Base-by-base conservation (phyloP, 1,140 invertebrate genomes). In the Macrosteles quadrilineatus region DNA sequence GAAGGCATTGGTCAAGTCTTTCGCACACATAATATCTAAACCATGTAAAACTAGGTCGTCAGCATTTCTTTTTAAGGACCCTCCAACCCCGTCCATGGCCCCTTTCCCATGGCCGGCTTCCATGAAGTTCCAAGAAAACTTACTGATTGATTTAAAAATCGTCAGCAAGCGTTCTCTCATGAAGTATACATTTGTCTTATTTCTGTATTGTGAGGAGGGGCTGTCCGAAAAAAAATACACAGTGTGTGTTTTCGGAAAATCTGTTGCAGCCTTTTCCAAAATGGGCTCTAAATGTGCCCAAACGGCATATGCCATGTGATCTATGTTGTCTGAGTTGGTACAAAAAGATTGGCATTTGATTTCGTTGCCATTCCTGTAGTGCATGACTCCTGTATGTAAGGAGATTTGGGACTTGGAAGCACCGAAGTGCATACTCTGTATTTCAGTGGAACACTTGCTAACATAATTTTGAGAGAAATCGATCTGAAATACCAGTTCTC, bases 381-480 rank as follows among this genome's bases (percentile, higher is more conserved):
- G 19, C 21, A 11, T n/a, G 23, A 55, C 21, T 25, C 19, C 40
- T 14, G 69, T 70, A 32, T 71, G 69, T 14, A 71, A 29, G 14
- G 69, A 25, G 19, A 71, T 55, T 71, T 71, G 64, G n/a, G 68
- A 25, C n/a, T 59, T 68, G 14, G 64, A 68, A 19, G 40, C 69
- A 67, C 69, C 69, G 31, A 71, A 68, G 50, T 71, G 69, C n/a
- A 71, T 59, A 1, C 64, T 43, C 45, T 71, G 69, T 14, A 53
- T 29, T 71, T 71, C 69, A 29, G 36, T 6, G 4, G 65, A n/a
- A 67, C 68, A 71, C 45, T 70, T 71, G 6, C 19, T 43, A 25
- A 9, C n/a, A 50, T 71, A 71, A 36, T 71, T 71, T 68, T 71
- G n/a, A 25, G 69, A 71, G 32, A 71, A 71, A 68, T 71, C 69